Conservation (phyloP, 2,797 vertebrate genomes). For the Pogonophryne albipinna region DNA sequence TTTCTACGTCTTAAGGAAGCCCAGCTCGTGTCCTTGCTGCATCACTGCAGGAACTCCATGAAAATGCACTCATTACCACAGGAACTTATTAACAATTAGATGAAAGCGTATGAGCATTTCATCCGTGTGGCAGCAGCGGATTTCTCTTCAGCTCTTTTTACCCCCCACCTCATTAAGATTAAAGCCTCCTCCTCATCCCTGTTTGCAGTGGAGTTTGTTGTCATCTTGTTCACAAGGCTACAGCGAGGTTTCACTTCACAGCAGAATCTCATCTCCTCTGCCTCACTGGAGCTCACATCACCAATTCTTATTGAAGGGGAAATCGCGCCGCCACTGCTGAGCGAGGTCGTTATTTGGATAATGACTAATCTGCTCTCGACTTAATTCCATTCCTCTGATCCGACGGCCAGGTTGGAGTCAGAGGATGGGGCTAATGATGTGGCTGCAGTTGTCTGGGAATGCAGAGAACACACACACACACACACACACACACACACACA, state of each 20-base stretch:
- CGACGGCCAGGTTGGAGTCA: conserved; percentile 70
- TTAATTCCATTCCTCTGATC: conserved; percentile 75
- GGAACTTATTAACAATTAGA: conserved; percentile 52
- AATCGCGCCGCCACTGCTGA: conserved; percentile 65
- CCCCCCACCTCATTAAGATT: conserved; percentile 27
- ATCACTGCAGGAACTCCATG: conserved; percentile 48
- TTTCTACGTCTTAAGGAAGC: conserved; percentile 45
- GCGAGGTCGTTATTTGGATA: conserved; percentile 76
- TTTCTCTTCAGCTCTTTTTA: not conserved
- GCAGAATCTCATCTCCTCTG: conserved; percentile 73
- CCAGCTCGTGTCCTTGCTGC: conserved; percentile 41
- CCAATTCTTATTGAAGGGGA: conserved; percentile 80
- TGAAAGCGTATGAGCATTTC: conserved; percentile 33
- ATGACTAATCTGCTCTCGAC: conserved; percentile 75
- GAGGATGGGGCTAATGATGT: conserved; percentile 78
- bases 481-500: too few relatives aligned
- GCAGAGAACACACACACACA: conserved; percentile 16
- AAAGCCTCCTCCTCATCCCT: conserved; percentile 31
- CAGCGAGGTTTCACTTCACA: conserved; percentile 62
- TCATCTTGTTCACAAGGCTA: conserved; percentile 42
- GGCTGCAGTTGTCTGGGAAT: conserved; percentile 64
- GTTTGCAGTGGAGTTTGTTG: conserved; percentile 35
- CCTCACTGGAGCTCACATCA: conserved; percentile 72
- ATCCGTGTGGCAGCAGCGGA: conserved; percentile 13
- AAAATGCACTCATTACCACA: conserved; percentile 40